These are phyloP conservation scores for Aquila chrysaetos DNA, from an alignment of 2,797 vertebrate genomes.

Conservation along the genomic window DNA sequence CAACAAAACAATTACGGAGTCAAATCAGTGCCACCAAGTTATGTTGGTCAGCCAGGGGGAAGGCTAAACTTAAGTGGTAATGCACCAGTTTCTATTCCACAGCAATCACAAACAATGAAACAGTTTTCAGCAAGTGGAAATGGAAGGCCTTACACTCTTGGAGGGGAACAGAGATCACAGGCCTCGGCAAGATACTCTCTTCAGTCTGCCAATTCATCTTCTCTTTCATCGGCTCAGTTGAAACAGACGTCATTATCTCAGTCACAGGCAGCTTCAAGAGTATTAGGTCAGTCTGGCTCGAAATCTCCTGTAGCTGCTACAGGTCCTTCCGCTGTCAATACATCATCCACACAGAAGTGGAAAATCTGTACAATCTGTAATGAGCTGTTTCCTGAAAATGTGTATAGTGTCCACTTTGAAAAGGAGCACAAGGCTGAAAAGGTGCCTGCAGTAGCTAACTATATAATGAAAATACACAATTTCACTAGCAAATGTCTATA, in stretches of 20 bases:
- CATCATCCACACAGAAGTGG: constrained; percentile 97
- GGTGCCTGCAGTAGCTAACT: constrained; percentile 96
- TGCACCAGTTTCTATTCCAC: constrained; percentile 85
- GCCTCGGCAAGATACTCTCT: constrained; percentile 75
- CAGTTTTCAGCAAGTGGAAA: constrained; percentile 84
- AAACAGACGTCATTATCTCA: constrained; percentile 85
- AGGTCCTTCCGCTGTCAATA: constrained; percentile 84
- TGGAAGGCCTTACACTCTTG: constrained; percentile 78
- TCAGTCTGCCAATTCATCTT: constrained; percentile 77
- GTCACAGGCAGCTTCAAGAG: constrained; percentile 78
- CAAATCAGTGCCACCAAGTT: constrained; percentile 82
- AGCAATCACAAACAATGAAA: constrained; percentile 90
- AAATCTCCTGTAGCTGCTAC: constrained; percentile 78
- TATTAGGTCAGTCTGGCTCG: constrained; percentile 81
- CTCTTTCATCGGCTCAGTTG: constrained; percentile 76
- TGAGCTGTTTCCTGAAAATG: constrained; percentile 97
- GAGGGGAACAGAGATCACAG: constrained; percentile 78
- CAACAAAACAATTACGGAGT: constrained; percentile 87
- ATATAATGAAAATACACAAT: constrained; percentile 99
- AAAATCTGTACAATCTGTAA: constrained; percentile 99
- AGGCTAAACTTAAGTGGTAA: constrained; percentile 85
- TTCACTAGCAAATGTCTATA: constrained; percentile 99
- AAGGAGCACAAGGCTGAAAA: constrained; percentile 99
- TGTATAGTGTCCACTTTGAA: constrained; percentile 97
- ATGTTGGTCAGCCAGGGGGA: constrained; percentile 82